Conservation (phyloP, 2,797 vertebrate genomes). For the Avahi laniger region DNA sequence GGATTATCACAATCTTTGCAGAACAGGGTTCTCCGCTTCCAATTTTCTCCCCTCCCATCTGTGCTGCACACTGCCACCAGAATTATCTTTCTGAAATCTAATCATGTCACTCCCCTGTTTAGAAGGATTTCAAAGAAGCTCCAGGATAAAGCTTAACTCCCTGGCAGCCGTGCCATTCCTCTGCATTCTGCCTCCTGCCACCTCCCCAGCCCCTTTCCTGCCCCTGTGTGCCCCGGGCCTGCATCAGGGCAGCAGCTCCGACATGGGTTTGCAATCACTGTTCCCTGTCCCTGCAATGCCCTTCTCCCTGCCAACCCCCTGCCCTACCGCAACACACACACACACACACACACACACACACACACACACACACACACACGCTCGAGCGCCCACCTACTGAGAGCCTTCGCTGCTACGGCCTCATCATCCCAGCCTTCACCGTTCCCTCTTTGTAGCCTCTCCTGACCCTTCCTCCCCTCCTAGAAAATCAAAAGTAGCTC, state of each 20-base stretch:
- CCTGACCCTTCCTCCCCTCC: not conserved
- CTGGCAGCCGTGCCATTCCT: not conserved
- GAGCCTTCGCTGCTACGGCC: not conserved
- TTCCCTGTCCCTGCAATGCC: not conserved
- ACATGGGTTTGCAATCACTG: not conserved
- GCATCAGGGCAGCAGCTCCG: not conserved
- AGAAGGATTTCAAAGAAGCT: slow-evolving; percentile 56
- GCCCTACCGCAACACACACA: not conserved
- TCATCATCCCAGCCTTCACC: not conserved
- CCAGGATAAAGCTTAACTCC: slow-evolving; percentile 54
- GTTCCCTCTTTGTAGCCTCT: not conserved
- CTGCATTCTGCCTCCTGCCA: not conserved
- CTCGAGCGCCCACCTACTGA: not conserved
- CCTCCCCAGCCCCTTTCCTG: not conserved
- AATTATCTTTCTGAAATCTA: slow-evolving; percentile 71
- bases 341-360: not conserved
- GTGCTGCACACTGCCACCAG: slow-evolving; percentile 37
- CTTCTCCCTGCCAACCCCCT: not conserved
- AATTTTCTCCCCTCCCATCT: slow-evolving; percentile 29
- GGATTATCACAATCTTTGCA: slow-evolving; percentile 68
- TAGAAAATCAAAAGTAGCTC: not conserved
- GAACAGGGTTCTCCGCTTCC: slow-evolving; percentile 43
- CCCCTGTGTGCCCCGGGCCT: not conserved
- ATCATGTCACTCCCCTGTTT: slow-evolving; percentile 50
- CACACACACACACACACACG: too few species aligned